Evolutionary conservation across 2,888 invertebrate species (phyloP).

Genomic region (Parelbella ahira): DNA sequence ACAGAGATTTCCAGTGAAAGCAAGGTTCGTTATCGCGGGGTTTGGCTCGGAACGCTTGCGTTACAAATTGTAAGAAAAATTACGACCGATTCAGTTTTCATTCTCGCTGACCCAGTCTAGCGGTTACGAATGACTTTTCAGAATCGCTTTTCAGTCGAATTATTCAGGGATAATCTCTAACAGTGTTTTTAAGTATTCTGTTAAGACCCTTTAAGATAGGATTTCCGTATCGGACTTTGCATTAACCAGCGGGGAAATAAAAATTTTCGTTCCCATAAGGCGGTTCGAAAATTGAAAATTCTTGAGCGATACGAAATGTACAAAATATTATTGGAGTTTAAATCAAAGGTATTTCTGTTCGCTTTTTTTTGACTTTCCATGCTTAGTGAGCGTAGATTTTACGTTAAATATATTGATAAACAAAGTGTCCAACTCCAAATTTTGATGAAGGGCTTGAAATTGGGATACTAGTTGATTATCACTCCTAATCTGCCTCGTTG

Average conservation of each 20-base stretch:
- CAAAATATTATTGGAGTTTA: too few species aligned
- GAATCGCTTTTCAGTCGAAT: conserved; percentile 11
- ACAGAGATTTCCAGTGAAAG: neutral
- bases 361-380: too few species aligned
- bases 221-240: conserved; percentile 12
- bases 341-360: too few species aligned
- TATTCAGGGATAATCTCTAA: conserved; percentile 16
- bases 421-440: too few species aligned
- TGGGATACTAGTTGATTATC: too few species aligned
- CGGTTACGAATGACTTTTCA: conserved; percentile 8
- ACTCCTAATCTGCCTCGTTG: too few species aligned
- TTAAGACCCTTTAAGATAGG: conserved; percentile 9
- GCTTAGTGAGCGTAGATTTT: too few species aligned
- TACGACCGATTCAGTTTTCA: conserved; percentile 3
- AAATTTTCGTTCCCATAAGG: conserved; percentile 32
- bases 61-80: conserved; percentile 7
- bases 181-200: conserved; percentile 19
- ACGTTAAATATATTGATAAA: too few species aligned
- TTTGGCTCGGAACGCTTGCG: neutral
- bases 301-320: too few species aligned
- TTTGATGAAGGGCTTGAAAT: too few species aligned
- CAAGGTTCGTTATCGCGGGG: neutral
- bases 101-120: neutral
- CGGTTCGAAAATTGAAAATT: too few species aligned
- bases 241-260: conserved; percentile 1